Conservation (phyloP, 2,113 vertebrate species). For the Eublepharis macularius region DNA sequence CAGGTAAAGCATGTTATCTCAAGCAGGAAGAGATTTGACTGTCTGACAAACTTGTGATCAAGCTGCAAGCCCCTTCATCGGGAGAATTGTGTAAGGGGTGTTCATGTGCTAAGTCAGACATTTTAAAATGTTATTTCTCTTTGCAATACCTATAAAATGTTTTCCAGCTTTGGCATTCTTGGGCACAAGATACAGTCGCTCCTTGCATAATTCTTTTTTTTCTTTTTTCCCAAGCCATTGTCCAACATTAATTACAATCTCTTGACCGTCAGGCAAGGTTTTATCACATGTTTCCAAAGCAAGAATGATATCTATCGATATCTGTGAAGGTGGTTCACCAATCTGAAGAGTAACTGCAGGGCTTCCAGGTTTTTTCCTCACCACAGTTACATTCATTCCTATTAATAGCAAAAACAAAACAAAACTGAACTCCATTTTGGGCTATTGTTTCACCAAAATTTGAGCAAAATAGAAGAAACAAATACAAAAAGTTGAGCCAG, state of each 20-base stretch:
- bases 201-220: neutral
- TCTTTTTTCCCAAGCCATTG: conserved; percentile 82
- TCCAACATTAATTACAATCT: conserved; percentile 69
- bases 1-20: too few species aligned
- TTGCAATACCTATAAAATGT: conserved; percentile 63
- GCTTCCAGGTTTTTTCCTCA: conserved; percentile 71
- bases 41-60: neutral
- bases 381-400: conserved; percentile 67
- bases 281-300: conserved; percentile 67
- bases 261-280: conserved; percentile 77
- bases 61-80: neutral
- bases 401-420: conserved; percentile 46
- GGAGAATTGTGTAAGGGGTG: neutral
- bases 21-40: neutral
- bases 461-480: neutral
- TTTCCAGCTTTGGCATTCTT: conserved; percentile 79
- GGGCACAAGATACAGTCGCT: conserved; percentile 79
- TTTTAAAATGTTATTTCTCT: neutral
- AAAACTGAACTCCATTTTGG: too few species aligned
- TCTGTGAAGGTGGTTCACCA: conserved; percentile 50
- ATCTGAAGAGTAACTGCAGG: conserved; percentile 85
- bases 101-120: neutral
- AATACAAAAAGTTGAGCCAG: neutral
- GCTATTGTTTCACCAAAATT: neutral
- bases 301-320: conserved; percentile 86